Evolutionary conservation across 2,113 vertebrate genomes (phyloP), one percentile per base, ranked within the genome.

Genomic region (Herpetotheres cachinnans): DNA sequence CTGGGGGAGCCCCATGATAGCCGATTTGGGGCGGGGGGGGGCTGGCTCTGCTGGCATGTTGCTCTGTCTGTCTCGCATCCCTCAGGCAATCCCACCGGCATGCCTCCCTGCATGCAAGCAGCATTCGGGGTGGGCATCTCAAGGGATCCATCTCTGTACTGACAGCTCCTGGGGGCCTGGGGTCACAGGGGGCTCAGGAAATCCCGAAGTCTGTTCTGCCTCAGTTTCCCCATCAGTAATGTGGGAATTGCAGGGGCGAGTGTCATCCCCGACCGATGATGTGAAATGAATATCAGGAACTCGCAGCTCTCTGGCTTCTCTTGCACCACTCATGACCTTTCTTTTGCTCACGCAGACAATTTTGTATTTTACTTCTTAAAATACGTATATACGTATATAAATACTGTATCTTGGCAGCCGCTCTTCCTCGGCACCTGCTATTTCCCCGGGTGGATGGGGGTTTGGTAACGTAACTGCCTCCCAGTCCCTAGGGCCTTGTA

Each of bases 341-440:
- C 72, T 44, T 44, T 81, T 92, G 59, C 79, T 95, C 69, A 59
- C 1, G 2, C 36, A 55, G 73, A 24, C 29, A 19, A 58, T 62
- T 95, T 76, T 89, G 66, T 91, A 21, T 86, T 93, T 93, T 79
- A 73, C 56, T 93, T 82, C 91, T 95, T 93, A 70, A 92, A 96
- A 92, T 79, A 76, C 42, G 8, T 16, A 30, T 30, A 5, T 16
- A 12, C 0, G 0, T 54, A 26, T 89, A 69, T 90, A 94, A 94
- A 87, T 42, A 67, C 17, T 8, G 30, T 38, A 16, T 86, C 86
- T 76, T 74, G 91, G 95, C 97, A 89, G 63, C 55, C 0, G 0
- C 72, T 21, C 21, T 8, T 94, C 49, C 70, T 69, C 56, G 65
- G 81, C 81, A 95, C 94, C 95, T 95, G 65, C 83, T 74, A 0